Evolutionary conservation across 1,140 invertebrate genomes (phyloP).

Genomic region (Drosophila kepulauana): DNA sequence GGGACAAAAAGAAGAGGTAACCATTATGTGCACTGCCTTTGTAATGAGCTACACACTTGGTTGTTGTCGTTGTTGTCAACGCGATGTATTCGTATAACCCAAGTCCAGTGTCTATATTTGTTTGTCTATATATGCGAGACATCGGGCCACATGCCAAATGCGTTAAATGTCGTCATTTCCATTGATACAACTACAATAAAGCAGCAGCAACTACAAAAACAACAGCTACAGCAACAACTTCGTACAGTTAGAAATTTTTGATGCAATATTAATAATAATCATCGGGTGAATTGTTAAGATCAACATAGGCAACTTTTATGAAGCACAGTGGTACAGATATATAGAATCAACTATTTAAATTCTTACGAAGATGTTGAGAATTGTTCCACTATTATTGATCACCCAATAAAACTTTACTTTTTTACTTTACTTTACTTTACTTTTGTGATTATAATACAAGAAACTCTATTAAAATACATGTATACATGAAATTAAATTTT

Average conservation of each 20-base stretch:
- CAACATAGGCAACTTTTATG: background rate
- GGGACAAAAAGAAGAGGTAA: constrained; percentile 45
- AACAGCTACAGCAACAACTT: background rate
- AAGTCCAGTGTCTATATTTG: constrained; percentile 50
- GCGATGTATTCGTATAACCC: constrained; percentile 9
- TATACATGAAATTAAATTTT: too few species aligned
- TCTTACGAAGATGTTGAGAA: too few species aligned
- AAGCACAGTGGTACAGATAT: constrained; percentile 19
- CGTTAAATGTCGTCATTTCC: constrained; percentile 56
- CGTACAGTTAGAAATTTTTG: constrained; percentile 54
- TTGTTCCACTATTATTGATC: too few species aligned
- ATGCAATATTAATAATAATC: constrained; percentile 37
- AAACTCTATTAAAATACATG: too few species aligned
- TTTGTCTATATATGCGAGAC: constrained; percentile 49
- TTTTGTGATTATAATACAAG: too few species aligned
- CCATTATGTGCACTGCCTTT: constrained; percentile 68
- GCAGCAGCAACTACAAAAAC: background rate
- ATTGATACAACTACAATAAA: constrained; percentile 44
- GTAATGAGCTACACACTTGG: constrained; percentile 59
- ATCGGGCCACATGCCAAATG: constrained; percentile 62
- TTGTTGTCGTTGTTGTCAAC: constrained; percentile 31
- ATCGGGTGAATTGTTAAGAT: constrained; percentile 10
- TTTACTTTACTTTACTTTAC: too few species aligned
- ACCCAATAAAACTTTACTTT: too few species aligned
- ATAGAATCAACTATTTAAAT: background rate